Conservation (phyloP, 2,797 vertebrate genomes). For the Leptodon cayanensis region DNA sequence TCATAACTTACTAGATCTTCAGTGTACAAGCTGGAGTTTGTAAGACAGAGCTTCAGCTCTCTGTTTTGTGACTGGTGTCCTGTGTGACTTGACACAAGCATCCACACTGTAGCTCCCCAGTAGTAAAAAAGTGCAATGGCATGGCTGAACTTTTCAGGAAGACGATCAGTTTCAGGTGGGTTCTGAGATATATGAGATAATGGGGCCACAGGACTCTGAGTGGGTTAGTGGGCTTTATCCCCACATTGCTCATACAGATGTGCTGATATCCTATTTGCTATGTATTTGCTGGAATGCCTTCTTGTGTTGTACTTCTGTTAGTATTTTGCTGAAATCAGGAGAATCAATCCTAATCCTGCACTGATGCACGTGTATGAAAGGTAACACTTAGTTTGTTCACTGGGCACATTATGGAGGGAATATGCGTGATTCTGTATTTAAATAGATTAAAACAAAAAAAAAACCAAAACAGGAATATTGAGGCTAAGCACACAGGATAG, state of each 20-base stretch:
- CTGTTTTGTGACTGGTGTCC: not conserved
- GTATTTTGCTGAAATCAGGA: not conserved
- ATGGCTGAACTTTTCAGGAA: not conserved
- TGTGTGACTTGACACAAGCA: not conserved
- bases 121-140: not conserved
- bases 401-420: not conserved
- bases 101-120: not conserved
- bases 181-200: not conserved
- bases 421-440: not conserved
- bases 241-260: not conserved
- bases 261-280: not conserved
- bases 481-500: not conserved
- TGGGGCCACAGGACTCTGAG: not conserved
- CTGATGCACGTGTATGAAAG: not conserved
- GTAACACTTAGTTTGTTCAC: not conserved
- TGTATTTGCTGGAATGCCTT: not conserved
- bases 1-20: not conserved
- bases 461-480: not conserved
- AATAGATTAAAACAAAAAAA: not conserved
- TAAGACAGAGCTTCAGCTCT: not conserved
- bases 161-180: not conserved
- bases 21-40: not conserved
- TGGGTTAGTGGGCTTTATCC: not conserved
- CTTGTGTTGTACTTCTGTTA: fast-evolving
- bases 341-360: not conserved